A percentile compares a stretch with the other conserved stretches of the same genome.
Evolutionary conservation across 2,797 vertebrate genomes (phyloP).

Genomic region (Sardinella longiceps): DNA sequence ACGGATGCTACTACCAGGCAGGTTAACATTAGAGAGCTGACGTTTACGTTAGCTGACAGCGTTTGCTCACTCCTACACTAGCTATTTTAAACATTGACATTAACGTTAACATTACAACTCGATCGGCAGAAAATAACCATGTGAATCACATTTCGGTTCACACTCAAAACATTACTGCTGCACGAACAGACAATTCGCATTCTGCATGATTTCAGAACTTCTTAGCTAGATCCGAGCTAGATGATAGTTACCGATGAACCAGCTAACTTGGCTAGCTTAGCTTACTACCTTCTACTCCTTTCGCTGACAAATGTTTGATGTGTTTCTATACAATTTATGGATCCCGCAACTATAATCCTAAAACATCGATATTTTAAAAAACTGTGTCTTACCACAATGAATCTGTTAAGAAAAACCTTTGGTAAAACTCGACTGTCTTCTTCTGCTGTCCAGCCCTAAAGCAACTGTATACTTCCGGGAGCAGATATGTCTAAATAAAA

Average conservation of each 20-base stretch:
- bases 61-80: not conserved
- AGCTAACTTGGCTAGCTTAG: not conserved
- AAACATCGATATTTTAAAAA: not conserved
- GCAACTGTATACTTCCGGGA: not conserved
- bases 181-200: not conserved
- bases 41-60: not conserved
- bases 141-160: not conserved
- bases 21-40: no score
- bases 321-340: not conserved
- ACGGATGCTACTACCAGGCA: not conserved
- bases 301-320: not conserved
- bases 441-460: not conserved
- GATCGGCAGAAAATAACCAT: not conserved
- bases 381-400: not conserved
- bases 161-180: not conserved
- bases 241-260: no score
- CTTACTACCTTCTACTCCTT: not conserved
- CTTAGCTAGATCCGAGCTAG: no score
- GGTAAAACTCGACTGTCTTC: not conserved
- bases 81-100: not conserved
- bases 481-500: not conserved
- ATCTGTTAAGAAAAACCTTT: not conserved
- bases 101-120: no score
- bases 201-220: not conserved
- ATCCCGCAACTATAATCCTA: not conserved